phyloP scores from a whole-genome alignment of 2,113 vertebrate species.

The Coregonus clupeaformis region DNA sequence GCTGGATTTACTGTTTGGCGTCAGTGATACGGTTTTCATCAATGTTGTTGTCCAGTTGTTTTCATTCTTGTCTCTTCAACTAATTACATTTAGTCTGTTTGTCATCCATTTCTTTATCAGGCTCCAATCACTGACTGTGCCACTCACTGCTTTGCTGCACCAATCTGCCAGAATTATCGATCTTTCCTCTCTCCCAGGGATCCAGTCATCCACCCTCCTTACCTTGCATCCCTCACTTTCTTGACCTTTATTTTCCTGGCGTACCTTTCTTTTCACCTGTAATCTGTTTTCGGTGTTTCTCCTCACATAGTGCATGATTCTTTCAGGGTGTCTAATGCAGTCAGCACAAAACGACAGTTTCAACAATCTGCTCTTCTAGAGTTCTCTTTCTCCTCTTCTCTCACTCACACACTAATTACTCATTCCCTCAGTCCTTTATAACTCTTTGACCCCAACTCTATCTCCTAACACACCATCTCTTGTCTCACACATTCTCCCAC shows the following conservation, averaged over 20 bases:
- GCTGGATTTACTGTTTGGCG: too few relatives aligned
- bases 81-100: too few relatives aligned
- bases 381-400: too few relatives aligned
- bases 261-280: too few relatives aligned
- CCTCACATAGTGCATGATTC: neutral
- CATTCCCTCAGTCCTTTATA: too few relatives aligned
- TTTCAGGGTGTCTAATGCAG: too few relatives aligned
- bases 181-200: neutral
- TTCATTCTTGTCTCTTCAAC: too few relatives aligned
- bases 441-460: neutral
- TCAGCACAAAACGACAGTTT: neutral
- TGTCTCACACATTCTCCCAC: neutral
- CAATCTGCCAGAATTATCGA: too few relatives aligned
- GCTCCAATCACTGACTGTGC: neutral
- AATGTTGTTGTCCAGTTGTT: too few relatives aligned
- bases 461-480: neutral
- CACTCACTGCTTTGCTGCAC: neutral
- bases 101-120: neutral
- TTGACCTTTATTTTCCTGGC: neutral
- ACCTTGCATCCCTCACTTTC: neutral
- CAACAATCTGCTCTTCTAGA: neutral
- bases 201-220: neutral
- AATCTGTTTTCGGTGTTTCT: neutral
- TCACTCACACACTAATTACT: too few relatives aligned
- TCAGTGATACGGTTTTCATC: too few relatives aligned